Base-by-base conservation (phyloP, 92 coral and sea anemone species). In the Plumapathes pennacea region DNA sequence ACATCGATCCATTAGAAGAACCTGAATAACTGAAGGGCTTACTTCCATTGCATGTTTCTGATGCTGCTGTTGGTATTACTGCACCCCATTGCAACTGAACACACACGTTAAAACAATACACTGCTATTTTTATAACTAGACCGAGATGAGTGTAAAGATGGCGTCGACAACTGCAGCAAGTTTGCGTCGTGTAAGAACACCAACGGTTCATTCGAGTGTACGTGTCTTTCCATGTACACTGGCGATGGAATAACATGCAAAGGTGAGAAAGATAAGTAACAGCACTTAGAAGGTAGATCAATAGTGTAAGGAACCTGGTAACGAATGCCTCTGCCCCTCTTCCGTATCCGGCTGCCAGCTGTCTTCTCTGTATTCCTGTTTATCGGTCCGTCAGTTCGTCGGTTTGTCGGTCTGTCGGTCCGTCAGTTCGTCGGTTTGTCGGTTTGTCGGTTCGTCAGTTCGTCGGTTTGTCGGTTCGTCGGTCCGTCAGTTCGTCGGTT, bases 121-220 rank as follows among this genome's bases (percentile, higher is more conserved):
- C 6, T 30, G n/a, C n/a, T n/a, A n/a, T n/a, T n/a, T n/a, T n/a
- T n/a, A n/a, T n/a, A n/a, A n/a, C n/a, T n/a, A 86, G 88, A 86
- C 38, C 60, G 76, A 31, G 62, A 86, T 26, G 89, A 86, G 41
- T 86, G 95, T 42, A 30, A 37, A 20, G 49, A 29, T 32, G 64
- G 27, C 19, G 34, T 34, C 10, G 71, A 69, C 51, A 29, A 3
- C 26, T 86, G 95, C 31, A 32, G 62, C 40, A 51, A 31, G 66
- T 41, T 59, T 44, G 88, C 89, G 7, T 42, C 25, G 18, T 86
- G 95, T 38, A 29, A 25, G 1, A 81, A 86, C 51, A 76, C 75
- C 2, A 39, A 36, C 4, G 95, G 95, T 2, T 76, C 73, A 18
- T 81, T 63, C 50, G 1, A 67, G 10, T 86, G 95, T 46, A 44